Conservation (phyloP, 2,888 invertebrate species). For the Calliopum simillimum region DNA sequence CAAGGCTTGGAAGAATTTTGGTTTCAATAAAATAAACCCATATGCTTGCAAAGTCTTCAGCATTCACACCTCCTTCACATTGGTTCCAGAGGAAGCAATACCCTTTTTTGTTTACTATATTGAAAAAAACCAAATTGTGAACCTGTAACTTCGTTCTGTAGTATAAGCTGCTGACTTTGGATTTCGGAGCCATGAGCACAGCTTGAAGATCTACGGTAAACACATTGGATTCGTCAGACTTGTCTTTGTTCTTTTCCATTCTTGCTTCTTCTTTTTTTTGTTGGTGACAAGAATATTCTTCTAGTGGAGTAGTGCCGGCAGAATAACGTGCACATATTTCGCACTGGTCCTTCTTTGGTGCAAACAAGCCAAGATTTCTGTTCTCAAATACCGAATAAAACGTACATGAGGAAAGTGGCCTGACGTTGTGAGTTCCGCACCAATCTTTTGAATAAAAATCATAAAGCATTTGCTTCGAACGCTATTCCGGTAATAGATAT, state of each 20-base stretch:
- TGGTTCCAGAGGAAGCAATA: conserved; percentile 2
- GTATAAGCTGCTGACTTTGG: not conserved
- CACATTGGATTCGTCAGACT: conserved; percentile 34
- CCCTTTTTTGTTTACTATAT: conserved; percentile 5
- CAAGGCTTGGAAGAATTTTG: conserved; percentile 28
- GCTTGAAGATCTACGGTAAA: conserved; percentile 38
- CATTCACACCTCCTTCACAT: not conserved
- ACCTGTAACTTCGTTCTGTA: not conserved
- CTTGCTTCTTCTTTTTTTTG: conserved; percentile 31
- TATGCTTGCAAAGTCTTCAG: conserved; percentile 5
- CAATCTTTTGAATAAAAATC: conserved; percentile 39
- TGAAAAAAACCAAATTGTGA: not conserved
- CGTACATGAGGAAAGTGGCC: conserved; percentile 33
- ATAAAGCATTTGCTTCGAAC: conserved; percentile 33
- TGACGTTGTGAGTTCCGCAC: conserved; percentile 33
- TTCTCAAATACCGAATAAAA: conserved; percentile 35
- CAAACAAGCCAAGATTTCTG: conserved; percentile 35
- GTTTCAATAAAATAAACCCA: conserved; percentile 5
- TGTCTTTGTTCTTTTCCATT: conserved; percentile 33
- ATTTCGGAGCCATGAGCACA: conserved; percentile 39
- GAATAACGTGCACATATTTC: conserved; percentile 38
- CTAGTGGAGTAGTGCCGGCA: conserved; percentile 31
- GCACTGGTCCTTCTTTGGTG: conserved; percentile 36
- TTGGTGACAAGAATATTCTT: conserved; percentile 37
- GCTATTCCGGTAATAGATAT: conserved; percentile 34